These are phyloP conservation scores for Drosophila sp. DNA, from an alignment of 1,140 invertebrate genomes.

Conservation along the genomic window DNA sequence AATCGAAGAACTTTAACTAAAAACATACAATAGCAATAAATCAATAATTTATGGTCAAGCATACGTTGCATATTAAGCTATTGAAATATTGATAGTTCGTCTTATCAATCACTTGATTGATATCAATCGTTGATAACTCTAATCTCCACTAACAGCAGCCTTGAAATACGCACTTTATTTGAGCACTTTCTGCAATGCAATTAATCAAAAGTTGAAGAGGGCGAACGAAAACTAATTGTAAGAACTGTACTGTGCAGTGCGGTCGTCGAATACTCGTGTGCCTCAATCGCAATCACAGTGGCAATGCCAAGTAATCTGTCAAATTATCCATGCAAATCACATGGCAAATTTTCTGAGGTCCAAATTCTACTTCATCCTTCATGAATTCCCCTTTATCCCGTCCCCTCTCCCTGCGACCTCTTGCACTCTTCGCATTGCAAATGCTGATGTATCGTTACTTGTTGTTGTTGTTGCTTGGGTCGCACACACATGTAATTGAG, in stretches of 20 bases:
- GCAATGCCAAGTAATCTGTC: conserved; percentile 71
- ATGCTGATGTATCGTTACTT: conserved; percentile 20
- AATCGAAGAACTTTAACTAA: background rate
- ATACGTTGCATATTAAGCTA: conserved; percentile 6
- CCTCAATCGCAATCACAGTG: conserved; percentile 32
- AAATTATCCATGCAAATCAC: conserved; percentile 82
- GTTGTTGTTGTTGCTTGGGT: too few species aligned
- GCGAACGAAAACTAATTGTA: conserved; percentile 9
- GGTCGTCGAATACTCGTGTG: conserved; percentile 1
- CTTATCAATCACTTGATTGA: conserved; percentile 1
- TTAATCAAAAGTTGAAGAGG: conserved; percentile 17
- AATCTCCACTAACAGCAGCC: background rate
- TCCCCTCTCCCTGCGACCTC: background rate
- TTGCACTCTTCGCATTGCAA: background rate
- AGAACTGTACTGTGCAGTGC: background rate
- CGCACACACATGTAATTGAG: conserved; percentile 63
- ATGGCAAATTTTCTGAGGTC: conserved; percentile 37
- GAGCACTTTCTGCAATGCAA: background rate
- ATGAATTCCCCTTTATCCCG: background rate
- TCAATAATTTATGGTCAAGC: conserved; percentile 21
- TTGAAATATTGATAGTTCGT: background rate
- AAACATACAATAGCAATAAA: conserved; percentile 1
- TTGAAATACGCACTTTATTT: conserved; percentile 1
- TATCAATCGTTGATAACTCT: background rate
- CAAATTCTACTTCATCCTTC: background rate